Percentiles rank a stretch among this genome's conserved stretches.
These are phyloP conservation scores for Furnarius figulus DNA, from an alignment of 2,113 vertebrate genomes.

Conservation along the genomic window DNA sequence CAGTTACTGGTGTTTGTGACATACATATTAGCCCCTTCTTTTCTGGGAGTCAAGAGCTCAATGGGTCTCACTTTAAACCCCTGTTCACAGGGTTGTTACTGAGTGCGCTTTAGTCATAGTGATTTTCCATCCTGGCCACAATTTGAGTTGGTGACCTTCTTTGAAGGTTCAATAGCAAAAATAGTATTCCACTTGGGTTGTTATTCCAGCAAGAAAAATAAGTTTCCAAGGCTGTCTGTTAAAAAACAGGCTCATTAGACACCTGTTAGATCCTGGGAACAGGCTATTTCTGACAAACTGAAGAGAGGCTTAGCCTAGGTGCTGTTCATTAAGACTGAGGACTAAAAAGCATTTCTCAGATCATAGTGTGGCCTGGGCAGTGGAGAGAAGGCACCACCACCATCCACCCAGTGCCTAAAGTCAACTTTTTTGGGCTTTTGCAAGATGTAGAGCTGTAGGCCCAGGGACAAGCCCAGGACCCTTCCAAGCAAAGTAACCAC, in stretches of 20 bases:
- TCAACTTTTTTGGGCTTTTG: neutral
- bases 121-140: neutral
- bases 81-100: neutral
- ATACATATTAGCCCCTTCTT: neutral
- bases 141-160: neutral
- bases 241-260: neutral
- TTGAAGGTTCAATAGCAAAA: neutral
- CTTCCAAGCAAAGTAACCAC: neutral
- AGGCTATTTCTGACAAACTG: neutral
- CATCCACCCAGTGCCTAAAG: neutral
- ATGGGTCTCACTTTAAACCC: neutral
- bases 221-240: neutral
- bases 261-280: neutral
- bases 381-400: fast-evolving
- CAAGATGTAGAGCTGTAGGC: neutral
- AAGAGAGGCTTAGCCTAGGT: neutral
- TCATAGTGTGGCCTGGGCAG: neutral
- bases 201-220: neutral
- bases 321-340: neutral
- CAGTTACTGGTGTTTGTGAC: neutral
- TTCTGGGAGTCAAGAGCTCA: neutral
- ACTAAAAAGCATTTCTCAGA: neutral
- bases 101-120: neutral
- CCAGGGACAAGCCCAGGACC: neutral
- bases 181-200: neutral